Evolutionary conservation across 2,888 invertebrate species (phyloP).

Genomic region (Rosalia funebris): DNA sequence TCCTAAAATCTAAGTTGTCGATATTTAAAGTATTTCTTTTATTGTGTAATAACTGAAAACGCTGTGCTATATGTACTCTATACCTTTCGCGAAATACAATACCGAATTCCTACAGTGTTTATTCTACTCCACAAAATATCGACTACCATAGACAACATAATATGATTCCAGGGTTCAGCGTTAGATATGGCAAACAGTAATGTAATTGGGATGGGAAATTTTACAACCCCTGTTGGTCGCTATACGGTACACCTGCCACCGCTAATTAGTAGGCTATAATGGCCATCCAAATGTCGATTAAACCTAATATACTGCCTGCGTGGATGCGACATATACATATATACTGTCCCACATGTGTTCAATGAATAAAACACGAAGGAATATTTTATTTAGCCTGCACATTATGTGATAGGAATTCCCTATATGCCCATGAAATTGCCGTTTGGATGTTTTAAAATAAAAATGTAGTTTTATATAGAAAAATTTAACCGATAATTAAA

Average conservation of each 20-base stretch:
- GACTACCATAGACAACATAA: conserved; percentile 35
- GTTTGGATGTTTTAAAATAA: neutral
- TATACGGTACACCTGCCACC: conserved; percentile 64
- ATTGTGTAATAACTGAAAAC: no score
- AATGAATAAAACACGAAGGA: conserved; percentile 37
- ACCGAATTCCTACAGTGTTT: no score
- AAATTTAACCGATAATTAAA: neutral
- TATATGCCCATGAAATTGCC: conserved; percentile 14
- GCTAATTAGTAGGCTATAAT: conserved; percentile 65
- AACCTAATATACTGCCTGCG: conserved; percentile 61
- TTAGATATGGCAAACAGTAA: conserved; percentile 46
- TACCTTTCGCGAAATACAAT: no score
- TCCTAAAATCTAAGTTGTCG: no score
- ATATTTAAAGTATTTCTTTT: no score
- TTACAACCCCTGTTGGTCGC: conserved; percentile 56
- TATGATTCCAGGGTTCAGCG: conserved; percentile 35
- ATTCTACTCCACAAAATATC: conserved; percentile 23
- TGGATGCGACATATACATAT: conserved; percentile 44
- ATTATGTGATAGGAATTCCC: conserved; percentile 27
- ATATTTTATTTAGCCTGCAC: conserved; percentile 35
- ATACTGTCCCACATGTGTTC: conserved; percentile 35
- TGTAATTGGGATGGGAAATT: conserved; percentile 55
- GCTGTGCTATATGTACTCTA: no score
- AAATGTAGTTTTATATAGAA: neutral
- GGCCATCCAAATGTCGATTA: conserved; percentile 63